These are phyloP conservation scores for Agelastica alni DNA, from an alignment of 2,888 invertebrate species.

Conservation along the genomic window DNA sequence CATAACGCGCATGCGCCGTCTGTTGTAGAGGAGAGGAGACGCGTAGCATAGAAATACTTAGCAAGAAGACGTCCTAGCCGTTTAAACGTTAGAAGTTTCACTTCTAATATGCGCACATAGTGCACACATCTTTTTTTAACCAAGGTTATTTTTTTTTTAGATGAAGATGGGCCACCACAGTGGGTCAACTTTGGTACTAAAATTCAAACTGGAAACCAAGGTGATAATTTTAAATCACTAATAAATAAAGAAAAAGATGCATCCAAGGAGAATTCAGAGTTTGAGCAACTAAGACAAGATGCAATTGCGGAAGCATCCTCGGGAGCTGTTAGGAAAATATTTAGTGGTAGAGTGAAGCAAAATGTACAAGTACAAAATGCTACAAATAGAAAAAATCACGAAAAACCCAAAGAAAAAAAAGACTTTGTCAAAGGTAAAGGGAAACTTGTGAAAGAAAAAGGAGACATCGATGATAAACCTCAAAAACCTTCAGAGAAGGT, in stretches of 20 bases:
- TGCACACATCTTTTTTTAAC: not conserved
- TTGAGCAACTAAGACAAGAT: slow-evolving; percentile 86
- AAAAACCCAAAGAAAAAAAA: slow-evolving; percentile 21
- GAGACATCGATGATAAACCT: slow-evolving; percentile 62
- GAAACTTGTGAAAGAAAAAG: slow-evolving; percentile 43
- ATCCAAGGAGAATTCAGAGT: slow-evolving; percentile 72
- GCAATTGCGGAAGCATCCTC: slow-evolving; percentile 84
- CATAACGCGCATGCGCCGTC: too few relatives aligned
- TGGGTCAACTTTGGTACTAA: slow-evolving; percentile 92
- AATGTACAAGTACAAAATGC: slow-evolving; percentile 34
- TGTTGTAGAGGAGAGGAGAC: too few relatives aligned
- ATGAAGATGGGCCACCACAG: slow-evolving; percentile 81
- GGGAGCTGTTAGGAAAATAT: slow-evolving; percentile 60
- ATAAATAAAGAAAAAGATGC: slow-evolving; percentile 63
- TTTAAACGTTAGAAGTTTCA: too few relatives aligned
- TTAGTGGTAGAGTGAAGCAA: slow-evolving; percentile 61
- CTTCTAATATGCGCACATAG: not conserved
- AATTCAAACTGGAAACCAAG: slow-evolving; percentile 62
- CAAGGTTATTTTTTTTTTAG: slow-evolving; percentile 43
- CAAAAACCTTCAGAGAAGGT: slow-evolving; percentile 80
- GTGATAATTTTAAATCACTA: slow-evolving; percentile 73
- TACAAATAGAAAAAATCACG: slow-evolving; percentile 15
- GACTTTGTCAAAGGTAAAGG: slow-evolving; percentile 25
- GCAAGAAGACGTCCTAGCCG: too few relatives aligned
- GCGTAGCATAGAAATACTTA: too few relatives aligned